These are phyloP conservation scores for Triplophysa bombifrons DNA, from an alignment of 2,797 vertebrate species.

Conservation along the genomic window DNA sequence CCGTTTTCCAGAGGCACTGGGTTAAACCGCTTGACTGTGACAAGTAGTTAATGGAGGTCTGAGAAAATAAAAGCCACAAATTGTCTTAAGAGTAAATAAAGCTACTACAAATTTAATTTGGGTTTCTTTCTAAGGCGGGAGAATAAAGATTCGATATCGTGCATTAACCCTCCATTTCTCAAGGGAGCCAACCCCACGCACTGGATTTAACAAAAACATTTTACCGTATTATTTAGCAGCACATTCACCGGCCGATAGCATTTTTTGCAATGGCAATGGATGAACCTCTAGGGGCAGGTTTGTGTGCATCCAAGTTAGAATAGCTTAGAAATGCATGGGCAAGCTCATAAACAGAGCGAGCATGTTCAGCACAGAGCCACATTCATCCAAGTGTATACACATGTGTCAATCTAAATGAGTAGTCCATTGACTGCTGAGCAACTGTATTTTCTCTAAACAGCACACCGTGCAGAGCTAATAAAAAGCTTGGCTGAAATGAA, in stretches of 20 bases:
- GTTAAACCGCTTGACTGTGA: conserved; percentile 64
- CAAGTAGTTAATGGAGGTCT: conserved; percentile 73
- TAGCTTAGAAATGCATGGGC: conserved; percentile 70
- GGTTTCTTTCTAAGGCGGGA: conserved; percentile 24
- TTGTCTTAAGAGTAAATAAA: conserved; percentile 61
- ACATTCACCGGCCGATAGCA: conserved; percentile 17
- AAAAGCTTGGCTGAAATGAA: conserved; percentile 71
- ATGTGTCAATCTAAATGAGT: conserved; percentile 71
- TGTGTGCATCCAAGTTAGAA: conserved; percentile 70
- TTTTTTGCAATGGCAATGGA: background rate
- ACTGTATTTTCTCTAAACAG: conserved; percentile 71
- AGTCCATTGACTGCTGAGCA: conserved; percentile 70
- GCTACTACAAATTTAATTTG: conserved; percentile 44
- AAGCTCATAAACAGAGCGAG: conserved; percentile 71
- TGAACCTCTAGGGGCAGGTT: conserved; percentile 40
- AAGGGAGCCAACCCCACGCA: conserved; percentile 9
- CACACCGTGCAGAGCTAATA: conserved; percentile 70
- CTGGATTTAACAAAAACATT: conserved; percentile 40
- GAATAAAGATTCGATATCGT: conserved; percentile 35
- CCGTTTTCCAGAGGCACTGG: conserved; percentile 60
- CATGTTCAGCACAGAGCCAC: conserved; percentile 69
- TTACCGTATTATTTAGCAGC: conserved; percentile 37
- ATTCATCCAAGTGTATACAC: conserved; percentile 70
- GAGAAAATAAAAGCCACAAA: conserved; percentile 30
- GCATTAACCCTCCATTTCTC: conserved; percentile 24